These are phyloP conservation scores for Mystacornis crossleyi DNA, from an alignment of 2,113 vertebrate genomes.

Conservation along the genomic window DNA sequence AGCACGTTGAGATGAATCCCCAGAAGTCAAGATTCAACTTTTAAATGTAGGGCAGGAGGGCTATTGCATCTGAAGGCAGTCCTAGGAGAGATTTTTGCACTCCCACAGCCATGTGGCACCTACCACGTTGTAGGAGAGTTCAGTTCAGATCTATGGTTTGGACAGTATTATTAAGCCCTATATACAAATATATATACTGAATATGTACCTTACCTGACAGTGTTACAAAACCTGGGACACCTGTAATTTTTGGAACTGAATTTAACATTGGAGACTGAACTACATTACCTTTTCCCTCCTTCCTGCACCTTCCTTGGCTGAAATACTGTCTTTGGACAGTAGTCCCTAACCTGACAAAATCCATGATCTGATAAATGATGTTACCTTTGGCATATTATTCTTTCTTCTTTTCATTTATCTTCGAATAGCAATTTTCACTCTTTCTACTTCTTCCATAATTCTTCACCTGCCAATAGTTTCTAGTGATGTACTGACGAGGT, in stretches of 20 bases:
- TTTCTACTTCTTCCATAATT: not conserved
- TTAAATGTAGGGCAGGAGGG: not conserved
- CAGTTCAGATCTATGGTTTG: not conserved
- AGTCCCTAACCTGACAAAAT: not conserved
- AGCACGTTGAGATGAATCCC: not conserved
- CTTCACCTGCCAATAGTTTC: not conserved
- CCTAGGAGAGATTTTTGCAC: not conserved
- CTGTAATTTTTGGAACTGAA: not conserved
- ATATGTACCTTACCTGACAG: not conserved
- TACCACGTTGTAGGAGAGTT: fast-evolving
- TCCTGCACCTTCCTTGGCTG: not conserved
- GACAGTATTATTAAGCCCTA: not conserved
- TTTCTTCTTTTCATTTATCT: not conserved
- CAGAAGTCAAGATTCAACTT: not conserved
- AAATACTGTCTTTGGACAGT: not conserved
- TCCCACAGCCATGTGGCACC: not conserved
- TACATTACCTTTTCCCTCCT: not conserved
- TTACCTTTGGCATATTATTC: not conserved
- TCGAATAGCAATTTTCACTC: not conserved
- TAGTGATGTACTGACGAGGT: not conserved
- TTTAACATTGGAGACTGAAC: not conserved
- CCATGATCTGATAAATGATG: not conserved
- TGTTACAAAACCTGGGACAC: not conserved
- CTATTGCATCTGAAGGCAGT: not conserved
- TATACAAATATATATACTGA: not conserved